These are phyloP conservation scores for Tupaia tana DNA, from an alignment of 2,113 vertebrate species.

Conservation along the genomic window DNA sequence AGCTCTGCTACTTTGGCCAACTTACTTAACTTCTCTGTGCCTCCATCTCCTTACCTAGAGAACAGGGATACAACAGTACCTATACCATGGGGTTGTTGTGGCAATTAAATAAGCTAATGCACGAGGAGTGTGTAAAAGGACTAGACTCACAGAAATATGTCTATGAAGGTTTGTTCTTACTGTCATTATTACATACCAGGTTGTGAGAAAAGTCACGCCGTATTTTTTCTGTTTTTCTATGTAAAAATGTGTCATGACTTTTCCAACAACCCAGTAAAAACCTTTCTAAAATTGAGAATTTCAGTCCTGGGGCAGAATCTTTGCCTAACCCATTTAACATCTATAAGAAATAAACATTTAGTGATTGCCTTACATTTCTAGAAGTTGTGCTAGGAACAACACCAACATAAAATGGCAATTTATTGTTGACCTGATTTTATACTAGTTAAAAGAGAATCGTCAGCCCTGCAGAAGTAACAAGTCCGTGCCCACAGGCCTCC, in stretches of 20 bases:
- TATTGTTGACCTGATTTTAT: constrained; percentile 69
- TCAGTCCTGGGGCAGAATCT: constrained; percentile 15
- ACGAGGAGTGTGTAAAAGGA: fast-evolving
- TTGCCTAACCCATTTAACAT: constrained; percentile 6
- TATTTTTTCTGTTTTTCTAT: too few species aligned
- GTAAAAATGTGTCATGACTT: too few species aligned
- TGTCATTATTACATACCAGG: not conserved
- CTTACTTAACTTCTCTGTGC: not conserved
- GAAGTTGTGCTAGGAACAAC: not conserved
- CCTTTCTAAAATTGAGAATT: not conserved
- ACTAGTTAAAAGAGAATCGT: constrained; percentile 71
- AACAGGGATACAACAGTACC: not conserved
- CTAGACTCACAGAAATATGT: not conserved
- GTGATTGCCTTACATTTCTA: constrained; percentile 33
- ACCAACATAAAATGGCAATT: not conserved
- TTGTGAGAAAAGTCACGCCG: too few species aligned
- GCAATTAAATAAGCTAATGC: not conserved
- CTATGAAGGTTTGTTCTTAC: not conserved
- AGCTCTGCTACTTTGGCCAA: not conserved
- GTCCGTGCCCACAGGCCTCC: constrained; percentile 65
- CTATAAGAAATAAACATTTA: constrained; percentile 32
- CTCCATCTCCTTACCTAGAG: not conserved
- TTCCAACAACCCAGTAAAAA: not conserved
- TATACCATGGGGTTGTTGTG: too few species aligned
- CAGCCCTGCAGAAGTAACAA: constrained; percentile 73